Evolutionary conservation across 2,113 vertebrate genomes (phyloP).

Genomic region (Tamias sibiricus): DNA sequence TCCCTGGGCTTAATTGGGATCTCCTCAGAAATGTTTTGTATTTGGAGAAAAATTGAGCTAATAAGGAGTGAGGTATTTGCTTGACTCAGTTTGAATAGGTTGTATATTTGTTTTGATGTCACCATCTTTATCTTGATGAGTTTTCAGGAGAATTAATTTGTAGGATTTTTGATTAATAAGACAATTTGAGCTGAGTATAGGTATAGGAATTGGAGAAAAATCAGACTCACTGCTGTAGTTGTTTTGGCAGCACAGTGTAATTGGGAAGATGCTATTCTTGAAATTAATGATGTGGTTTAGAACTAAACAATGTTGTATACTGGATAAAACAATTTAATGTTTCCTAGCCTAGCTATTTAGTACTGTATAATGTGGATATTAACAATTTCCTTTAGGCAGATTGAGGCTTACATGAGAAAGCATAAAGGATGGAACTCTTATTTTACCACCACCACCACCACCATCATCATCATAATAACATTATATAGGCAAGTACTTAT

Average conservation of each 20-base stretch:
- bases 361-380: background rate
- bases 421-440: background rate
- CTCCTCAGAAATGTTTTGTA: background rate
- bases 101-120: background rate
- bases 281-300: background rate
- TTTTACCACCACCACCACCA: background rate
- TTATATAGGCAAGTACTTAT: background rate
- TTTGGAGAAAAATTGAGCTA: background rate
- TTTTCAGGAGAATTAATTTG: background rate
- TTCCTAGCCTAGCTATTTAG: background rate
- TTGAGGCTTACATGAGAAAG: background rate
- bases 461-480: background rate
- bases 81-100: background rate
- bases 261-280: background rate
- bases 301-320: background rate
- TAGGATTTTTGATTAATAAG: background rate
- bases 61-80: rapidly evolving
- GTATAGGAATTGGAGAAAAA: background rate
- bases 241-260: background rate
- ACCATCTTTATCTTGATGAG: background rate
- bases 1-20: background rate
- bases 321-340: background rate
- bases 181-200: background rate
- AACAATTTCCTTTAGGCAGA: background rate
- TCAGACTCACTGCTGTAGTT: no score